A percentile compares a stretch with the other conserved stretches of the same genome.
These are phyloP conservation scores for Cephalotes varians DNA, from an alignment of 2,888 invertebrate species.

Conservation along the genomic window DNA sequence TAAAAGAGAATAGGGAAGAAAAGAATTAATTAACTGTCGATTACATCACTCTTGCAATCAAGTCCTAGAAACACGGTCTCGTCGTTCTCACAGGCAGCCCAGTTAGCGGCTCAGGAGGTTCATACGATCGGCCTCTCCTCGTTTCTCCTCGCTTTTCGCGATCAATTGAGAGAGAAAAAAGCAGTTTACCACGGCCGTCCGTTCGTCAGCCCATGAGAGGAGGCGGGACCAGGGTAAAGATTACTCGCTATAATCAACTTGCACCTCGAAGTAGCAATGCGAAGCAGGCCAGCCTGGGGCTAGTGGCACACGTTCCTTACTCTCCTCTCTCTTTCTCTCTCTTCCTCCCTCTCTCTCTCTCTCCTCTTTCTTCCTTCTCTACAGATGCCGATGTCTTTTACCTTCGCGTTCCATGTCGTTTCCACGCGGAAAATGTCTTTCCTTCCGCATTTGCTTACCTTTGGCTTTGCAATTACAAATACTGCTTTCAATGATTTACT, in stretches of 20 bases:
- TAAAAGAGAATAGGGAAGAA: neutral
- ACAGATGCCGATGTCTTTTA: conserved; percentile 7
- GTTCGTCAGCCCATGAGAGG: conserved; percentile 57
- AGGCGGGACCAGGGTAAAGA: conserved; percentile 52
- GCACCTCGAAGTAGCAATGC: conserved; percentile 79
- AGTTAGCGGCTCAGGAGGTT: conserved; percentile 42
- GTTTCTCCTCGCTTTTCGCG: conserved; percentile 69
- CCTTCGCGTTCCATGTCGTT: conserved; percentile 45
- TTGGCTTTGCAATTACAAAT: conserved; percentile 53
- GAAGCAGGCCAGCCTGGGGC: conserved; percentile 81
- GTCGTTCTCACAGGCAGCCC: conserved; percentile 49
- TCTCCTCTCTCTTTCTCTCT: conserved; percentile 52
- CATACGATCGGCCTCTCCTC: conserved; percentile 28
- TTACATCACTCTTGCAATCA: conserved; percentile 12
- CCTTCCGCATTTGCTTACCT: conserved; percentile 45
- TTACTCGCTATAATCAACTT: conserved; percentile 70
- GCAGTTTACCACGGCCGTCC: conserved; percentile 67
- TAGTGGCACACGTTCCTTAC: conserved; percentile 79
- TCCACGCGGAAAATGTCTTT: conserved; percentile 45
- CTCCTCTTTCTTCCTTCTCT: neutral
- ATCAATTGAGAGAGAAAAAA: conserved; percentile 77
- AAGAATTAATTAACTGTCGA: neutral
- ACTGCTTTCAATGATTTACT: conserved; percentile 58
- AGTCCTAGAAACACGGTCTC: conserved; percentile 55
- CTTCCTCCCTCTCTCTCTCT: conserved; percentile 11